Conservation (phyloP, 1,140 invertebrate genomes). For the Gryon sp. region DNA sequence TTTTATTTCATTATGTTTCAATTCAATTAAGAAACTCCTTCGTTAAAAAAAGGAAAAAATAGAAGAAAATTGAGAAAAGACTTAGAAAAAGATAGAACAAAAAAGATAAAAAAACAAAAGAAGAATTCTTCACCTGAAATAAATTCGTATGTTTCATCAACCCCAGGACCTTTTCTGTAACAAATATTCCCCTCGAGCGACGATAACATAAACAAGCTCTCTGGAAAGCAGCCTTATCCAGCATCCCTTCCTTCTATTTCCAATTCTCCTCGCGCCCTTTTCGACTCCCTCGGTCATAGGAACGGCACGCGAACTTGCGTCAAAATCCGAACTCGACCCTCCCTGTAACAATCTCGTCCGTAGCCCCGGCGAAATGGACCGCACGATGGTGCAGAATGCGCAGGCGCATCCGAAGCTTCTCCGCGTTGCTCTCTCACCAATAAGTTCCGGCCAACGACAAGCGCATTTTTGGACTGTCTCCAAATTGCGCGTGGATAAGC, state of each 20-base stretch:
- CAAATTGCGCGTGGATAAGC: conserved; percentile 22
- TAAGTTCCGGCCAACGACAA: conserved; percentile 46
- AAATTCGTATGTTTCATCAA: too few species aligned
- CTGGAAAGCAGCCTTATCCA: conserved; percentile 17
- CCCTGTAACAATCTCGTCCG: background rate
- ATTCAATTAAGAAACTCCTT: too few species aligned
- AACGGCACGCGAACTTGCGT: conserved; percentile 6
- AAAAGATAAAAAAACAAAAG: too few species aligned
- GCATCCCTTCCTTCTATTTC: conserved; percentile 6
- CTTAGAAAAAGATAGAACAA: too few species aligned
- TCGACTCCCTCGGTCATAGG: too few species aligned
- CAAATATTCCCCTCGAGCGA: background rate
- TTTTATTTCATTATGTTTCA: too few species aligned
- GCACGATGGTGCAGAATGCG: background rate
- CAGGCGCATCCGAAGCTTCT: conserved; percentile 23
- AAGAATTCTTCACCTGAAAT: too few species aligned
- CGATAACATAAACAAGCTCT: too few species aligned
- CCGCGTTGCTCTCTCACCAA: conserved; percentile 11
- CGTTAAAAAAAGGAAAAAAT: too few species aligned
- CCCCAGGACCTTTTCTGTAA: too few species aligned
- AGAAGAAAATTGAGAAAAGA: too few species aligned
- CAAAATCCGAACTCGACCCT: background rate
- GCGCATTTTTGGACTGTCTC: conserved; percentile 40
- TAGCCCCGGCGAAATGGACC: conserved; percentile 6
- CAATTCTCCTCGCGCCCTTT: too few species aligned